Evolutionary conservation across 2,797 vertebrate genomes (phyloP).

Genomic region (Labroides dimidiatus): DNA sequence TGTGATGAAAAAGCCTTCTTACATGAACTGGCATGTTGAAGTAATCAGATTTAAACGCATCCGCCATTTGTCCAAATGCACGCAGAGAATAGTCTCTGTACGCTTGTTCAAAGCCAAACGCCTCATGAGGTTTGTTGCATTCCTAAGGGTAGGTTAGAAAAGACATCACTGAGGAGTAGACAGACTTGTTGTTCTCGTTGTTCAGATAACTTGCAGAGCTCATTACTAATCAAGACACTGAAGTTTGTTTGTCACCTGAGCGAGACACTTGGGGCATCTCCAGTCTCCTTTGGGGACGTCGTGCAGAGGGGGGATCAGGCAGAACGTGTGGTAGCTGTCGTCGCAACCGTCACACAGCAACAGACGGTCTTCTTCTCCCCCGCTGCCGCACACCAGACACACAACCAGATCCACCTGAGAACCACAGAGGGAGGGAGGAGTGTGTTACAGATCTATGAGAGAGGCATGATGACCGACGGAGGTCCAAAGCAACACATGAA

Average conservation of each 20-base stretch:
- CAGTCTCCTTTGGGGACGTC: slow-evolving; percentile 97
- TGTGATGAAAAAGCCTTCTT: slow-evolving; percentile 63
- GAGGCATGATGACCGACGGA: neutral
- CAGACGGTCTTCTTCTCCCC: slow-evolving; percentile 93
- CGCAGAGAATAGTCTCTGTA: slow-evolving; percentile 94
- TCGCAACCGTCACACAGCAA: slow-evolving; percentile 97
- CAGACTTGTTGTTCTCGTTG: neutral
- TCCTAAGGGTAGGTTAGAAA: slow-evolving; percentile 80
- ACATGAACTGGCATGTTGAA: slow-evolving; percentile 99
- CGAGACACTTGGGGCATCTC: slow-evolving; percentile 97
- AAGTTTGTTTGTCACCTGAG: slow-evolving; percentile 87
- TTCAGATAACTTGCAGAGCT: neutral
- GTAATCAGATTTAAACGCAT: slow-evolving; percentile 98
- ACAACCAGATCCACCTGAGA: slow-evolving; percentile 94
- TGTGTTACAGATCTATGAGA: neutral
- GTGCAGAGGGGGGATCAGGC: slow-evolving; percentile 92
- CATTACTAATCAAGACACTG: neutral
- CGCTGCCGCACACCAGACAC: slow-evolving; percentile 93
- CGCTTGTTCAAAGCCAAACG: slow-evolving; percentile 97
- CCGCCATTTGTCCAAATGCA: slow-evolving; percentile 97
- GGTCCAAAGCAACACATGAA: neutral
- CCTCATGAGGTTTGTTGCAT: slow-evolving; percentile 95
- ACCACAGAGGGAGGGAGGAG: slow-evolving; percentile 1
- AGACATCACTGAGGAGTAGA: neutral
- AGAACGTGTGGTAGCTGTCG: slow-evolving; percentile 98